phyloP scores from a whole-genome alignment of 2,888 invertebrate species.

The Lordiphosa fenestrarum region DNA sequence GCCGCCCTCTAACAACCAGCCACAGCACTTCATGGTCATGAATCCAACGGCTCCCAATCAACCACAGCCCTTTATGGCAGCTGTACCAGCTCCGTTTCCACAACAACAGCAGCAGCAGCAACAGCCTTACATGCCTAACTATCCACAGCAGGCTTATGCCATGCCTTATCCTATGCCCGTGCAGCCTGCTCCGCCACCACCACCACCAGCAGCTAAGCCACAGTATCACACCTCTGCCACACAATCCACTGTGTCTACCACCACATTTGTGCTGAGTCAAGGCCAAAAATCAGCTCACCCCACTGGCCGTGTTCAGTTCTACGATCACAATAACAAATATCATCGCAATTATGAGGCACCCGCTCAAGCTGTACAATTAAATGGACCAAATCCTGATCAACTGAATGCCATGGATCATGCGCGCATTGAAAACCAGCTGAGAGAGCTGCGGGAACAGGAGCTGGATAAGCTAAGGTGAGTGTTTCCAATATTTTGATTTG shows the following conservation, averaged over 20 bases:
- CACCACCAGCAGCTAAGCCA: constrained; percentile 2
- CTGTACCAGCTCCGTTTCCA: neutral
- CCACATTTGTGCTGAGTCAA: constrained; percentile 23
- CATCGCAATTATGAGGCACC: constrained; percentile 76
- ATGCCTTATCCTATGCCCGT: constrained; percentile 29
- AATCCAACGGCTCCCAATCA: neutral
- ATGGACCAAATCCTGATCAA: constrained; percentile 48
- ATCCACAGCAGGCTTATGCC: constrained; percentile 26
- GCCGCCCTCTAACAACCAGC: neutral
- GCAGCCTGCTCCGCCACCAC: constrained; percentile 9
- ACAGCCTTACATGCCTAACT: constrained; percentile 1
- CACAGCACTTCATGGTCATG: neutral
- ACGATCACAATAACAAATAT: constrained; percentile 81
- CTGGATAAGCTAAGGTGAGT: constrained; percentile 52
- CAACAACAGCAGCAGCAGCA: constrained; percentile 12
- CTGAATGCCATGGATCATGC: constrained; percentile 76
- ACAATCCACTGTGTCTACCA: constrained; percentile 26
- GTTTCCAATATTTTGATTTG: too few relatives aligned
- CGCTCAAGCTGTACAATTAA: constrained; percentile 74
- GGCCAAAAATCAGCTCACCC: constrained; percentile 10
- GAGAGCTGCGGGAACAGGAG: constrained; percentile 59
- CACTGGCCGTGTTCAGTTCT: constrained; percentile 78
- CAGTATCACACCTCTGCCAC: constrained; percentile 16
- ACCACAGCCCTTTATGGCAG: constrained; percentile 10
- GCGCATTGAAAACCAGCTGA: constrained; percentile 56